Evolutionary conservation across 2,888 invertebrate genomes (phyloP), one percentile per base, ranked within the genome.

Genomic region (Heliothis peltigera): DNA sequence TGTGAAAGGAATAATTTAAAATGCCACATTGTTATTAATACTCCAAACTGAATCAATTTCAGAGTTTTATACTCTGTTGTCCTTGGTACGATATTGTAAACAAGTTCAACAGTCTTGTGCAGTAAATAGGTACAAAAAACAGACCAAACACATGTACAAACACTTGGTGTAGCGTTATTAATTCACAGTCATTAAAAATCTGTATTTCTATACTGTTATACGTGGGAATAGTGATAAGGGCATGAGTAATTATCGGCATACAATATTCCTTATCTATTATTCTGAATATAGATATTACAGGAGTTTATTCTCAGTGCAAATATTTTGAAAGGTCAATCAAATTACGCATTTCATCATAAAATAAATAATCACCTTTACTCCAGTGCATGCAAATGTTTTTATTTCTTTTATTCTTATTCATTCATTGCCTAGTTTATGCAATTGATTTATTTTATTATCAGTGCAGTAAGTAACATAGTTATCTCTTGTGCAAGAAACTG

Each of bases 211-310:
- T 21, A 49, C 8, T 18, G 15, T 17, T 17, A n/a, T 22, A 28
- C 4, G 10, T 25, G 25, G 8, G 17, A 19, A 47, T 19, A 68
- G 12, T 52, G 75, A 75, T 75, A 71, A 51, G 18, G 4, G 15
- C 4, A 28, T 74, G 61, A 68, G 39, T 62, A 53, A 68, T 42
- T 3, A 46, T 18, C 8, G 17, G 19, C 15, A 4, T 17, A 8
- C 49, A 28, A 44, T 49, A 28, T 12, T 44, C 18, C 12, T 60
- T 48, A 52, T 74, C 28, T 35, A 19, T 32, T 32, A 32, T 32
- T 32, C 21, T 74, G 44, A 46, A 17, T n/a, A 53, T 52, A 49
- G 10, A 49, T 56, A 48, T 68, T 32, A n/a, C 28, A 67, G 19
- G 10, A 28, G 15, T 7, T 10, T 35, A 8, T 12, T 32, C 12